Evolutionary conservation across 2,797 vertebrate genomes (phyloP).

Genomic region (Microctenopoma steveboyesi): DNA sequence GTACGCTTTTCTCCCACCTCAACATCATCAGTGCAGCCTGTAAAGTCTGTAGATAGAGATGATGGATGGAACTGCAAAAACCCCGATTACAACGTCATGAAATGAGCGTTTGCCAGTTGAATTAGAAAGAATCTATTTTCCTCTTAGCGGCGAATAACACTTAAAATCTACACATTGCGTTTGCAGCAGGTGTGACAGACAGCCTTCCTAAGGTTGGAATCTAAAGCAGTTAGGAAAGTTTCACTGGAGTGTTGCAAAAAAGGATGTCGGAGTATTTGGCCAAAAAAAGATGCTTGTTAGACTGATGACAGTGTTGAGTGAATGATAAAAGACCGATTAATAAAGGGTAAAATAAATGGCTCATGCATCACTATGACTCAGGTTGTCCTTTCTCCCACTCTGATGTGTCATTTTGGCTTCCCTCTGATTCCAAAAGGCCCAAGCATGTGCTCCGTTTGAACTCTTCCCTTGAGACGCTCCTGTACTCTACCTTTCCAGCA

Average conservation of each 20-base stretch:
- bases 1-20: slow-evolving; percentile 27
- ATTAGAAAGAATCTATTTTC: slow-evolving; percentile 22
- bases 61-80: slow-evolving; percentile 4
- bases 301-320: slow-evolving; percentile 67
- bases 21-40: slow-evolving; percentile 14
- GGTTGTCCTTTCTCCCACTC: slow-evolving; percentile 23
- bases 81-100: background rate
- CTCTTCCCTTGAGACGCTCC: slow-evolving; percentile 48
- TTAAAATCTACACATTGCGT: slow-evolving; percentile 53
- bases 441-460: slow-evolving; percentile 65
- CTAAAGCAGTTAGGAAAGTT: slow-evolving; percentile 55
- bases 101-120: slow-evolving; percentile 26
- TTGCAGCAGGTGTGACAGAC: slow-evolving; percentile 60
- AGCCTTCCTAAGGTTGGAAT: slow-evolving; percentile 62
- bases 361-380: slow-evolving; percentile 34
- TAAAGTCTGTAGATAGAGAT: slow-evolving; percentile 20
- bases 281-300: slow-evolving; percentile 73
- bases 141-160: slow-evolving; percentile 29
- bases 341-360: slow-evolving; percentile 57
- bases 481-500: slow-evolving; percentile 52
- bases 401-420: slow-evolving; percentile 42
- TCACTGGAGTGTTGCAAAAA: slow-evolving; percentile 8
- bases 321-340: slow-evolving; percentile 59
- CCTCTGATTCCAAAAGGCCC: slow-evolving; percentile 37
- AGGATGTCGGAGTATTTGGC: slow-evolving; percentile 26